Evolutionary conservation across 2,888 invertebrate species (phyloP).

Genomic region (Trachelus iudaicus): DNA sequence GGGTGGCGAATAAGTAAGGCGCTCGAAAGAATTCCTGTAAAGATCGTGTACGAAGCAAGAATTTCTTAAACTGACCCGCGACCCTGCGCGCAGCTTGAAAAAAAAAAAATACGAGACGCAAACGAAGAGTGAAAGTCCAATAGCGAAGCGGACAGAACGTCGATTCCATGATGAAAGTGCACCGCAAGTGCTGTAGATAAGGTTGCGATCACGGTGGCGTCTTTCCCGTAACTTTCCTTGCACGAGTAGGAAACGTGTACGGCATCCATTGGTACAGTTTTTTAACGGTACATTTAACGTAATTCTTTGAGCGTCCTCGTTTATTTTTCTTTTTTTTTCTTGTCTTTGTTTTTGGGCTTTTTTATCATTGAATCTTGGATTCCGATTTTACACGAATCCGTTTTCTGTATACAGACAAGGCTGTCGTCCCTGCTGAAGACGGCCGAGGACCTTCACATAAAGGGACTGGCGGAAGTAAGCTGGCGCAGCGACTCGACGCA

Average conservation of each 20-base stretch:
- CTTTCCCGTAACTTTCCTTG: neutral
- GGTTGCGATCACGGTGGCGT: neutral
- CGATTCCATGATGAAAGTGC: neutral
- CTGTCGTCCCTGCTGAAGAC: constrained; percentile 89
- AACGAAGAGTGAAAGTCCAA: neutral
- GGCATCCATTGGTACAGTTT: neutral
- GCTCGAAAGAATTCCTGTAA: neutral
- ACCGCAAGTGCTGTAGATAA: neutral
- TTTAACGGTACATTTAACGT: neutral
- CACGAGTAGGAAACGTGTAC: neutral
- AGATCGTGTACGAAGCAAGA: neutral
- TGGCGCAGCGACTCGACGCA: constrained; percentile 72
- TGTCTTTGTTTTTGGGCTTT: too few relatives aligned
- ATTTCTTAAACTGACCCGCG: neutral
- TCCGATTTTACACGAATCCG: neutral
- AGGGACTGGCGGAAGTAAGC: constrained; percentile 90
- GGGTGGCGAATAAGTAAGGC: neutral
- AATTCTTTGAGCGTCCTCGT: neutral
- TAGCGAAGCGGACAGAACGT: neutral
- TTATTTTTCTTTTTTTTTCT: neutral
- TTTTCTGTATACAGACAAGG: constrained; percentile 74
- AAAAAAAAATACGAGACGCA: neutral
- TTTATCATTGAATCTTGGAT: neutral
- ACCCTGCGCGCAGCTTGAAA: neutral
- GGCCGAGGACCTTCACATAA: constrained; percentile 91